Base-by-base conservation (phyloP, 2,113 vertebrate genomes). In the Gallinago media region DNA sequence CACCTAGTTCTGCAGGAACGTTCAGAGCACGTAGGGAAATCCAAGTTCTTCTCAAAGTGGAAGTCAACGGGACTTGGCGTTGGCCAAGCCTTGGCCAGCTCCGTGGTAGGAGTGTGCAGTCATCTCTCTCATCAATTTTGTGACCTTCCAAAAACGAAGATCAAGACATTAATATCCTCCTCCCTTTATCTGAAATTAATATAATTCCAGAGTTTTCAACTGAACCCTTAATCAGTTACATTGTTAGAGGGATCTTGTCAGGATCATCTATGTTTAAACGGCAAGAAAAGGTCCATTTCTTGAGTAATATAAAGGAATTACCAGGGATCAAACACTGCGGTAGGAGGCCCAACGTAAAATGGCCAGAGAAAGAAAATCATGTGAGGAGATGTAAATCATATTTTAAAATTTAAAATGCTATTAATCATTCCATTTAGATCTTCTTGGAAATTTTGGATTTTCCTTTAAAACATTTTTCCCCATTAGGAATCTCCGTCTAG, bases 51-150 rank as follows among this genome's bases (percentile, higher is more conserved):
- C 44, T 50, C 31, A 2, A 25, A 25, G 73, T 1, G n/a, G n/a
- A 73, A 56, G 19, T 4, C 6, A 12, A 0, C 0, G 0, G 70
- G 54, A 42, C 14, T 14, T 42, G 40, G 40, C 40, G 40, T 42
- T 42, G 40, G 40, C 40, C 40, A 42, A 42, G 40, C 12, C 40
- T 42, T 42, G 40, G 40, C 40, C 61, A 22, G 4, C 66, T 42
- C 31, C 32, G 0, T 10, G 61, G 52, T 3, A 22, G 44, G 23
- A 26, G 25, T 16, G 17, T 66, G 65, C 44, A 31, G 36, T 38
- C 23, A 26, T 8, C 2, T 32, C 9, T 19, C 27, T 58, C 56
- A 25, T 40, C 68, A 6, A 0, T 50, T 81, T 34, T 74, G 56
- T 40, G 47, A 38, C 62, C 70, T 86, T 17, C 29, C 49, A 21